Conservation (phyloP, 2,888 invertebrate genomes). For the Cryptus viduatorius region DNA sequence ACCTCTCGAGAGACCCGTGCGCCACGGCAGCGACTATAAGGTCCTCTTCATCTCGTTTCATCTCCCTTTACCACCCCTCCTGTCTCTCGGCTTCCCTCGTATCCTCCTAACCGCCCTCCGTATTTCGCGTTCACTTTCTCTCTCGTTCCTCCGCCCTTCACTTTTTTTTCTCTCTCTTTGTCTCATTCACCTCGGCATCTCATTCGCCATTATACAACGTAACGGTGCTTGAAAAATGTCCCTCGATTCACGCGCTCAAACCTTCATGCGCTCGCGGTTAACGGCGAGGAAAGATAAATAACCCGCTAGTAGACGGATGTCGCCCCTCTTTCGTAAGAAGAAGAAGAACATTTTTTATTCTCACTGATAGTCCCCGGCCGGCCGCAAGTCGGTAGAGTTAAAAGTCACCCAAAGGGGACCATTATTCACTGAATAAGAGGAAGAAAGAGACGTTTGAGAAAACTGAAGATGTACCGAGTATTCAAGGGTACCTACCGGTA, state of each 20-base stretch:
- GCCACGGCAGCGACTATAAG: slow-evolving; percentile 35
- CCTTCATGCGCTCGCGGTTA: slow-evolving; percentile 63
- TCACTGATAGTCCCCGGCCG: slow-evolving; percentile 13
- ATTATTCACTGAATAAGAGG: slow-evolving; percentile 24
- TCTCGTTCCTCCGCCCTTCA: slow-evolving; percentile 24
- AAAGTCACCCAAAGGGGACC: slow-evolving; percentile 65
- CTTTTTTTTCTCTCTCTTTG: slow-evolving; percentile 47
- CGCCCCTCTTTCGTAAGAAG: slow-evolving; percentile 60
- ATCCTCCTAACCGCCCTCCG: background rate
- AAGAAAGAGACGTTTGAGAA: slow-evolving; percentile 13
- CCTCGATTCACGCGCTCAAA: slow-evolving; percentile 67
- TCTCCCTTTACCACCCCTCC: slow-evolving; percentile 9
- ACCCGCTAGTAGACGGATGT: slow-evolving; percentile 66
- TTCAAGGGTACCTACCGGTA: background rate
- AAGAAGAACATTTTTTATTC: slow-evolving; percentile 60
- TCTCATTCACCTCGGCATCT: slow-evolving; percentile 38
- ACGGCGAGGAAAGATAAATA: slow-evolving; percentile 76
- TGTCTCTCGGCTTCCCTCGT: slow-evolving; percentile 49
- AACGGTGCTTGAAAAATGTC: slow-evolving; percentile 73
- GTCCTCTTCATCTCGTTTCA: slow-evolving; percentile 45
- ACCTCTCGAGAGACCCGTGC: slow-evolving; percentile 42
- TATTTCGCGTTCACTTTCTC: slow-evolving; percentile 12
- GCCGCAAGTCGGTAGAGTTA: slow-evolving; percentile 53
- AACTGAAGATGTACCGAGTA: background rate
- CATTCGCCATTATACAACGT: slow-evolving; percentile 70